Percentiles rank a stretch among this genome's conserved stretches.
phyloP scores from a whole-genome alignment of 1,140 invertebrate genomes.

The Calliphora vicina region DNA sequence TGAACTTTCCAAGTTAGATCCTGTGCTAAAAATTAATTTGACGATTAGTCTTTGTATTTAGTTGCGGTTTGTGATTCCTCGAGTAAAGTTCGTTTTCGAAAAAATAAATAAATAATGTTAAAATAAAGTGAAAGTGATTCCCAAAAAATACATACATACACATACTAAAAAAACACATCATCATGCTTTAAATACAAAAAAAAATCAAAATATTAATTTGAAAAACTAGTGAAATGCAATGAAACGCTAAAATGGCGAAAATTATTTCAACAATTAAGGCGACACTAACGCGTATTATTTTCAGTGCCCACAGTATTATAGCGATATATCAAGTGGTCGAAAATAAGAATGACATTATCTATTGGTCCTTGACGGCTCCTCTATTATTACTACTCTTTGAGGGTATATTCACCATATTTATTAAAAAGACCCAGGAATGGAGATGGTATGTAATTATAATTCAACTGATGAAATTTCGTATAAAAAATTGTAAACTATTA shows the following conservation, averaged over 20 bases:
- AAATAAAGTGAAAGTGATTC: background rate
- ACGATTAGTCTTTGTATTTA: constrained; percentile 36
- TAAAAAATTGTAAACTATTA: background rate
- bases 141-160: background rate
- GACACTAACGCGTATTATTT: constrained; percentile 80
- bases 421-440: constrained; percentile 87
- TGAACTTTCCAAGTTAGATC: constrained; percentile 23
- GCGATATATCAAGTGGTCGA: constrained; percentile 83
- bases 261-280: constrained; percentile 82
- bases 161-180: background rate
- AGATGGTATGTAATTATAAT: constrained; percentile 77
- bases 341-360: constrained; percentile 75
- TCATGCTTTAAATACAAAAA: background rate
- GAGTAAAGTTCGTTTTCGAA: constrained; percentile 48
- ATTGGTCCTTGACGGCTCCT: constrained; percentile 80
- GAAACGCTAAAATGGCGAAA: constrained; percentile 67
- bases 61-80: constrained; percentile 53
- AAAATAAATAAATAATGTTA: background rate
- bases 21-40: constrained; percentile 11
- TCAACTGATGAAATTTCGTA: constrained; percentile 6
- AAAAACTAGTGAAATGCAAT: background rate
- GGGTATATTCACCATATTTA: constrained; percentile 83
- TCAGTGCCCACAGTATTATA: constrained; percentile 79
- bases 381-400: constrained; percentile 79
- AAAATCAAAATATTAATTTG: background rate